Conservation (phyloP, 2,797 vertebrate species). For the Dromococcyx pavoninus region DNA sequence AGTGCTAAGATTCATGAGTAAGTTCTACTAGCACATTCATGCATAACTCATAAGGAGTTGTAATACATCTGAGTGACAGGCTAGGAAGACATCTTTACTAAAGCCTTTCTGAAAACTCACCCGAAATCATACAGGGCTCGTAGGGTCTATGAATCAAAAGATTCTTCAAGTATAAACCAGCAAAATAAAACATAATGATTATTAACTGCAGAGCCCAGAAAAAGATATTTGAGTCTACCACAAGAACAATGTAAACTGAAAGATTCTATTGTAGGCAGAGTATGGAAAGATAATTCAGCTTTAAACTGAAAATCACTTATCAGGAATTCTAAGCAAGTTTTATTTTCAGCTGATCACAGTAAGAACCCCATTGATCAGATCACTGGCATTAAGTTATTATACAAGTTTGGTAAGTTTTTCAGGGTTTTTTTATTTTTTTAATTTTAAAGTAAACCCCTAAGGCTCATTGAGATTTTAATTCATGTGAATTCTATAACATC, state of each 20-base stretch:
- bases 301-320: background rate
- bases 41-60: background rate
- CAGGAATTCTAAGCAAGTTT: background rate
- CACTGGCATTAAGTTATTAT: background rate
- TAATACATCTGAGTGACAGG: background rate
- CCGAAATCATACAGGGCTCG: background rate
- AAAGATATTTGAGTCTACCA: background rate
- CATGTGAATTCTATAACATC: slow-evolving; percentile 34
- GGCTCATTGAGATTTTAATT: slow-evolving; percentile 50
- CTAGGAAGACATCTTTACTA: background rate
- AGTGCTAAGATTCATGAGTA: background rate
- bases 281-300: background rate
- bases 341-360: background rate
- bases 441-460: slow-evolving; percentile 27
- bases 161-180: background rate
- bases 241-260: background rate
- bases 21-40: background rate
- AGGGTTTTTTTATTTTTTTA: background rate
- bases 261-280: background rate
- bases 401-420: slow-evolving; percentile 7
- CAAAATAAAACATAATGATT: background rate
- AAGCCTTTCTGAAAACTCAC: background rate
- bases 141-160: background rate
- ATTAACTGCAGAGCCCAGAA: background rate
- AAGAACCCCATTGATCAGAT: background rate